phyloP scores from a whole-genome alignment of 2,797 vertebrate genomes.

The Sandelia bainsii region DNA sequence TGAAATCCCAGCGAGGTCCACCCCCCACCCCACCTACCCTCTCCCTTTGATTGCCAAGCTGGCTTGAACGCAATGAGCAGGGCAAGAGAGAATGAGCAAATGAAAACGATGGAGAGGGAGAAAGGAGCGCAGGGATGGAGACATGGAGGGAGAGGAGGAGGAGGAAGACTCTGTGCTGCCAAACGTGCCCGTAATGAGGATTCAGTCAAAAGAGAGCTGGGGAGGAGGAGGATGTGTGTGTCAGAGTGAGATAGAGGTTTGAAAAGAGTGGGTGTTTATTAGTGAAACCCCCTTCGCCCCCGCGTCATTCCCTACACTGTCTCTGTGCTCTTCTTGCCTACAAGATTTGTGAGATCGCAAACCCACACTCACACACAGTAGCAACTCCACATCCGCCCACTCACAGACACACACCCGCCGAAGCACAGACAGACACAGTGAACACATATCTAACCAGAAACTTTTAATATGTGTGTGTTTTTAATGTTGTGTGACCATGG shows the following conservation, averaged over 20 bases:
- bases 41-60: slow-evolving; percentile 82
- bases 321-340: slow-evolving; percentile 52
- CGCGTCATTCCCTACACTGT: slow-evolving; percentile 55
- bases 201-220: slow-evolving; percentile 67
- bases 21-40: slow-evolving; percentile 43
- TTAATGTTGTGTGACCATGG: slow-evolving; percentile 14
- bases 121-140: slow-evolving; percentile 50
- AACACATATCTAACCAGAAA: slow-evolving; percentile 44
- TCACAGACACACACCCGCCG: slow-evolving; percentile 27
- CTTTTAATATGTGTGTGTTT: slow-evolving; percentile 40
- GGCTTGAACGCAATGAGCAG: slow-evolving; percentile 66
- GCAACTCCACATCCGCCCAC: slow-evolving; percentile 60
- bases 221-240: slow-evolving; percentile 47
- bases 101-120: slow-evolving; percentile 60
- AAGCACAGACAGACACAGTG: slow-evolving; percentile 31
- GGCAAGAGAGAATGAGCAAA: slow-evolving; percentile 67
- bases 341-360: slow-evolving; percentile 57
- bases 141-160: slow-evolving; percentile 30
- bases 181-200: slow-evolving; percentile 83
- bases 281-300: slow-evolving; percentile 80
- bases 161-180: slow-evolving; percentile 53
- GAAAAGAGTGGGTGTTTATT: slow-evolving; percentile 76
- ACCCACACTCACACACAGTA: slow-evolving; percentile 48
- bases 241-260: slow-evolving; percentile 59
- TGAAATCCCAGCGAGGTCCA: slow-evolving; percentile 82